Base-by-base conservation (phyloP, 1,140 invertebrate species). In the Bombus pyrosoma region DNA sequence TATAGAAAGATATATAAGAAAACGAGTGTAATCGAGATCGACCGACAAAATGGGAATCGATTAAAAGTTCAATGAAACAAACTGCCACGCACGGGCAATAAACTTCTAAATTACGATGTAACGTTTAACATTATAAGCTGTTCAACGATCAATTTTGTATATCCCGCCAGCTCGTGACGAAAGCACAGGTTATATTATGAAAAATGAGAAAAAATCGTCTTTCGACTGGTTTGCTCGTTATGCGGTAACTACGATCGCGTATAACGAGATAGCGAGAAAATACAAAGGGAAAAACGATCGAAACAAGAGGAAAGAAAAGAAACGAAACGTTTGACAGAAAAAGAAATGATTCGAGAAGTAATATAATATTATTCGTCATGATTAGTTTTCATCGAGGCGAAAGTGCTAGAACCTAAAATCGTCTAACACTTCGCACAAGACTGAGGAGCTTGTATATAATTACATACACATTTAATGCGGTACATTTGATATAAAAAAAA, bases 381-480 rank as follows among this genome's bases (percentile, higher is more conserved):
- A 32, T 71, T 72, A 78, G 71, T 57, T 79, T 79, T 59, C 75
- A 84, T 25, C 39, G 76, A 73, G 43, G 68, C 83, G 59, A 28
- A 85, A 74, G 83, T 62, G 39, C 43, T 74, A 68, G 86, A 74
- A 83, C 28, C 39, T 34, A 22, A 86, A 88, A 87, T 76, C 78
- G 72, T 85, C 72, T 83, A 71, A 90, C 83, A 83, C 83, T 91
- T 88, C 86, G 85, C 86, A 85, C 90, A 91, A 92, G 91, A 92
- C 90, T 92, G 91, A 92, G 90, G 87, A 91, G 91, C 82, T 87
- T 91, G 89, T 91, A 91, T 81, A 91, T 91, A 91, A 86, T 69
- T 85, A 22, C 47, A 53, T 53, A 86, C 88, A 91, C 66, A 86
- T 85, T 76, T 82, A 87, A 81, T 47, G 75, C 74, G 74, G 81